Evolutionary conservation across 2,888 invertebrate genomes (phyloP).

Genomic region (Sinohyriopsis cumingii): DNA sequence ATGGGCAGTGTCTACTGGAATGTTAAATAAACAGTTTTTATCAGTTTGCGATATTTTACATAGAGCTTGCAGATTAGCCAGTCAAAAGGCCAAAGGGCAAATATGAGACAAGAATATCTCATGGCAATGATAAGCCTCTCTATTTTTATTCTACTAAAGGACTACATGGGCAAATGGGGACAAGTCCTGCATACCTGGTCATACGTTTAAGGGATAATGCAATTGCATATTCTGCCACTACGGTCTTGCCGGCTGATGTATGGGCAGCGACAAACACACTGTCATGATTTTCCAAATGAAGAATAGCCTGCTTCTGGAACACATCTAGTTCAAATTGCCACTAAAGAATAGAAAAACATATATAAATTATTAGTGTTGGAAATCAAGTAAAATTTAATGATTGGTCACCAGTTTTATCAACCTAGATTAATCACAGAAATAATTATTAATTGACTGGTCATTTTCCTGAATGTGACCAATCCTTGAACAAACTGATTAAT

Average conservation of each 20-base stretch:
- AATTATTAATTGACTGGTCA: too few species aligned
- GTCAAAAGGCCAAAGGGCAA: too few species aligned
- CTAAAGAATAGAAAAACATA: constrained; percentile 36
- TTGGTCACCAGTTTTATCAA: neutral
- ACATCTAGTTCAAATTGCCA: constrained; percentile 92
- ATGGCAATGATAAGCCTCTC: too few species aligned
- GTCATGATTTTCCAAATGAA: constrained; percentile 92
- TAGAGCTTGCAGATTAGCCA: too few species aligned
- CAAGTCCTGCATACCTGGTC: constrained; percentile 78
- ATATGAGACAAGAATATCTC: too few species aligned
- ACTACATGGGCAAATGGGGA: neutral
- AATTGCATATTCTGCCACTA: constrained; percentile 99
- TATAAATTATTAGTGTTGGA: neutral
- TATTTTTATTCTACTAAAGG: too few species aligned
- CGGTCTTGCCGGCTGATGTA: constrained; percentile 97
- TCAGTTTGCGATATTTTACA: too few species aligned
- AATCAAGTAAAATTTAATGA: neutral
- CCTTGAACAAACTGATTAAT: too few species aligned
- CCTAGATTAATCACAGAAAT: neutral
- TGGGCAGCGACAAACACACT: constrained; percentile 99
- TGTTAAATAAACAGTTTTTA: too few species aligned
- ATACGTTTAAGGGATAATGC: constrained; percentile 93
- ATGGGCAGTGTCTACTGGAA: too few species aligned
- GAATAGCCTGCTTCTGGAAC: constrained; percentile 97
- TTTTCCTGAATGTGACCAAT: too few species aligned